Evolutionary conservation across 2,797 vertebrate genomes (phyloP).

Genomic region (Cirrhinus mrigala): DNA sequence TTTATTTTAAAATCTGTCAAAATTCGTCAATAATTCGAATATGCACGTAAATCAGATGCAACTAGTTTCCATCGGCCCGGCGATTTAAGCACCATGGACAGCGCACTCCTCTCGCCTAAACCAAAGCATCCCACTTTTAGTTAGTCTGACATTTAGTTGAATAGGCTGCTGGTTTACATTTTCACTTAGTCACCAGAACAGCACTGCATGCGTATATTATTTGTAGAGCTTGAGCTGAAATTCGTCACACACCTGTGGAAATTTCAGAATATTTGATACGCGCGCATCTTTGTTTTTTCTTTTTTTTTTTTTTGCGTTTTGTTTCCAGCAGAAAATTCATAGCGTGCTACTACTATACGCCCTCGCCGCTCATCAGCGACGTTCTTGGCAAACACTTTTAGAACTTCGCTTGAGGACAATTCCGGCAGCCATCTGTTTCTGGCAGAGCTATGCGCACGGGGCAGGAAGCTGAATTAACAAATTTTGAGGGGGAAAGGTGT

Average conservation of each 20-base stretch:
- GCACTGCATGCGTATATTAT: neutral
- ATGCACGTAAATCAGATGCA: neutral
- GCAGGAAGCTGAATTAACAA: slow-evolving; percentile 81
- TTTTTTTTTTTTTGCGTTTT: neutral
- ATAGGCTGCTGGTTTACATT: neutral
- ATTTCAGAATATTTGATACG: neutral
- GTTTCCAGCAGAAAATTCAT: slow-evolving; percentile 30
- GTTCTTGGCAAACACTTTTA: slow-evolving; percentile 76
- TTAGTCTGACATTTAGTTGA: neutral
- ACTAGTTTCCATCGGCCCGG: neutral
- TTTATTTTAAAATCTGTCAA: slow-evolving; percentile 32
- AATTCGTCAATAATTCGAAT: slow-evolving; percentile 18
- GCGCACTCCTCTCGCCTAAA: neutral
- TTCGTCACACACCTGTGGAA: neutral
- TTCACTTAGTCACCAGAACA: neutral
- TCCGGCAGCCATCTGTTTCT: slow-evolving; percentile 87
- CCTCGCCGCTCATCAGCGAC: slow-evolving; percentile 63
- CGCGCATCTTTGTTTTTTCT: slow-evolving; percentile 1
- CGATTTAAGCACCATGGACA: slow-evolving; percentile 61
- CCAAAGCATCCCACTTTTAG: neutral
- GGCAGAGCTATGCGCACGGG: slow-evolving; percentile 67
- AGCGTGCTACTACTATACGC: slow-evolving; percentile 61
- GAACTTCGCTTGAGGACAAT: slow-evolving; percentile 82
- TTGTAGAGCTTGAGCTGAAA: neutral
- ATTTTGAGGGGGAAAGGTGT: slow-evolving; percentile 79